A percentile compares a stretch with the other conserved stretches of the same genome.
These are phyloP conservation scores for Mamestra brassicae DNA, from an alignment of 2,888 invertebrate genomes.

Conservation along the genomic window DNA sequence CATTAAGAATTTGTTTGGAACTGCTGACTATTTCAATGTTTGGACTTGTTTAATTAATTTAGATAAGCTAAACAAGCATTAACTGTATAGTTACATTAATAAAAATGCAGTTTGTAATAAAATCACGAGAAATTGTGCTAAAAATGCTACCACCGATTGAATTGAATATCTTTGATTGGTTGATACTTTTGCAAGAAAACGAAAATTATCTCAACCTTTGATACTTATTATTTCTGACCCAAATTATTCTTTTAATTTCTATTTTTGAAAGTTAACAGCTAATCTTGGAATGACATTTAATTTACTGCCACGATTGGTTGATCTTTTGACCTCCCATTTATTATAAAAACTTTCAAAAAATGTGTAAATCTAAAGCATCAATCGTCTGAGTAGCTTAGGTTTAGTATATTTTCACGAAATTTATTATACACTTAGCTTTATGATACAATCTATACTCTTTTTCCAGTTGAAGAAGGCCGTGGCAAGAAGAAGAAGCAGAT, in stretches of 20 bases:
- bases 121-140: background rate
- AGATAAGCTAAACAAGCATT: background rate
- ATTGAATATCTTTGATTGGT: background rate
- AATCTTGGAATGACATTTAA: background rate
- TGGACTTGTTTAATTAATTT: background rate
- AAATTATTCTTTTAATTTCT: background rate
- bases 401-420: background rate
- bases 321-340: too few species aligned
- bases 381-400: background rate
- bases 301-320: background rate
- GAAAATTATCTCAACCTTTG: too few species aligned
- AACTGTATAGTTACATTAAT: background rate
- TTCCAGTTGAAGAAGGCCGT: constrained; percentile 90
- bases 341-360: background rate
- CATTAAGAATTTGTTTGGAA: constrained; percentile 14
- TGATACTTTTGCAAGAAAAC: background rate
- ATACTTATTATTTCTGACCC: background rate
- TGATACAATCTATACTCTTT: constrained; percentile 12
- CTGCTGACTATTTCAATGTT: background rate
- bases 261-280: background rate
- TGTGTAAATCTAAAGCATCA: background rate
- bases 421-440: background rate
- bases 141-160: background rate
- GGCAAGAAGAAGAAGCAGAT: constrained; percentile 94
- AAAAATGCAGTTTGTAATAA: background rate